Conservation (phyloP, 2,888 invertebrate genomes). For the Ferrisia virgata region DNA sequence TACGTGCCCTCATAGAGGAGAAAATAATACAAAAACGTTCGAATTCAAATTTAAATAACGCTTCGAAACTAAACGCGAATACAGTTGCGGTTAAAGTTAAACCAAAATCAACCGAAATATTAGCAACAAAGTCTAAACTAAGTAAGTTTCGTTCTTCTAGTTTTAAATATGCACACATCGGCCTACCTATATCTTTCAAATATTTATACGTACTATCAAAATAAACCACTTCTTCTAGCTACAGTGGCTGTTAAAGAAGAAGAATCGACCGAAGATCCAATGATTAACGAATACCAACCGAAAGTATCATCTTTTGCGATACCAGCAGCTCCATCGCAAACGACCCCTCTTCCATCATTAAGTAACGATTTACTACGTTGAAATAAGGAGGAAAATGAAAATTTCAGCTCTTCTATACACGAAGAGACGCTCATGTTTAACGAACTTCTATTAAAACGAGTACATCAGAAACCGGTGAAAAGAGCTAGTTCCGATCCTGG, state of each 20-base stretch:
- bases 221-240: background rate
- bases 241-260: conserved; percentile 20
- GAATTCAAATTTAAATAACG: conserved; percentile 23
- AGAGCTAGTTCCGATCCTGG: conserved; percentile 72
- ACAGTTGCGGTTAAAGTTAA: conserved; percentile 36
- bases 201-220: background rate
- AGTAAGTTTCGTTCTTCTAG: too few relatives aligned
- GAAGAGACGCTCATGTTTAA: conserved; percentile 63
- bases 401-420: conserved; percentile 51
- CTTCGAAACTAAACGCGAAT: conserved; percentile 47
- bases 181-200: too few relatives aligned
- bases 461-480: conserved; percentile 61
- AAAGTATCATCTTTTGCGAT: conserved; percentile 47
- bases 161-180: too few relatives aligned
- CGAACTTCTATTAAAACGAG: conserved; percentile 48
- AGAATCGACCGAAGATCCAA: background rate
- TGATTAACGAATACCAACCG: conserved; percentile 29
- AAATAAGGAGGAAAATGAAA: conserved; percentile 3
- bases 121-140: conserved; percentile 17
- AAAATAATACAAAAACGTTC: conserved; percentile 83
- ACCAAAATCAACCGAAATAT: background rate
- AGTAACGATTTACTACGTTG: background rate
- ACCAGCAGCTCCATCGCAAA: conserved; percentile 44
- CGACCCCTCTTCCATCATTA: conserved; percentile 15
- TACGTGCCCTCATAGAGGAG: conserved; percentile 85